Base-by-base conservation (phyloP, 2,888 invertebrate genomes). In the Trachelus tabidus region DNA sequence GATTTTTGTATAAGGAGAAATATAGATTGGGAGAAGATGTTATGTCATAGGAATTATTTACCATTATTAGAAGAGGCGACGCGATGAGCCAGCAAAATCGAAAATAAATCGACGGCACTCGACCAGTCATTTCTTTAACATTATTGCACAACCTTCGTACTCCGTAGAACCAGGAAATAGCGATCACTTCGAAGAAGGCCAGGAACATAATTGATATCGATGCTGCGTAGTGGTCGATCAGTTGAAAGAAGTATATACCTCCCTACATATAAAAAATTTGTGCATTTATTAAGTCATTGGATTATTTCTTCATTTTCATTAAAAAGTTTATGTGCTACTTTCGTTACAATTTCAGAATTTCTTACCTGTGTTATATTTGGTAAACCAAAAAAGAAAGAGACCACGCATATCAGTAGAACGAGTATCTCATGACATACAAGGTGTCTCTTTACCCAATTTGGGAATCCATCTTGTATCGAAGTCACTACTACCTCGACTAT, bases 401-500 rank as follows among this genome's bases (percentile, higher is more conserved):
- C 93, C 30, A 95, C 92, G 89, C 97, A 98, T 76, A 98, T 96
- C 79, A 96, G 93, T 69, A 98, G 92, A 56, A 98, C 98, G 79
- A 98, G 92, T 79, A 98, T 93, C 92, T 98, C 98, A 89, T 98
- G 97, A 88, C 96, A 96, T 84, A 96, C 95, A 77, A 98, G 93
- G 88, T 95, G 94, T 84, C 94, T 95, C 87, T 96, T 96, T 79
- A 98, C 97, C 95, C 96, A 96, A 82, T 95, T 95, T 0, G 97
- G 97, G 91, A 98, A 98, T 35, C 97, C 97, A 89, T 98, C 98
- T 92, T 98, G 97, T 86, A 98, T 96, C 11, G 98, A 97, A 3
- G 98, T 98, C 3, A 98, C 97, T 3, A 98, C 97, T 11, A 98
- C 98, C 93, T 98, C 98, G 74, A 98, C 97, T 82, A 97, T 97